Base-by-base conservation (phyloP, 1,140 invertebrate genomes). In the Drosophila micromelanica region DNA sequence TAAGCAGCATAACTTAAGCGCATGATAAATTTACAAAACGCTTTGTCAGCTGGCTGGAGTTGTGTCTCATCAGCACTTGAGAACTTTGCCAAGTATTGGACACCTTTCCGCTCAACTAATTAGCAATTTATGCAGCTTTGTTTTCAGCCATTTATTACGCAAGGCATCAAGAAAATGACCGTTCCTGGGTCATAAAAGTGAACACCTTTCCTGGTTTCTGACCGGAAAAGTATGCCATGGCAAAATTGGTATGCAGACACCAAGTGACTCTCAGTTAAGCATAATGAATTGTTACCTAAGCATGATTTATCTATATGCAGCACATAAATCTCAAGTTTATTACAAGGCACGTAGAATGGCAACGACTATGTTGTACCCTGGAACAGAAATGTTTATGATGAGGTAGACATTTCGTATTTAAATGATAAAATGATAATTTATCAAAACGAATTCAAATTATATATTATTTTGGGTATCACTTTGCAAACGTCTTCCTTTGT, bases 201-300 rank as follows among this genome's bases (percentile, higher is more conserved):
- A 72, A 62, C 70, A 84, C 80, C 70, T 80, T 49, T 42, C 12
- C 46, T 55, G 15, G 23, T 17, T 12, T 13, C 37, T 30, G 64
- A 30, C 37, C 51, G 30, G 32, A 71, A 70, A 80, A 84, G 52
- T 73, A 52, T 65, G 43, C 71, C 72, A 12, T 23, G 62, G 30
- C n/a, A 32, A 59, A 68, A 70, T 72, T 57, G 54, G 67, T 64
- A 63, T 20, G 13, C 54, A 51, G 60, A 45, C 57, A 57, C 74
- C 63, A 46, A 60, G 42, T 52, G 59, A 52, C 62, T 60, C 46
- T 51, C 57, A 68, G 57, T 62, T 77, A 73, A 75, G 74, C 78
- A 81, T 87, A 87, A 86, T 87, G 80, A 86, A 87, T 81, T 68
- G 82, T 72, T 71, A 86, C 78, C 75, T 79, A 82, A 89, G 76